Conservation (phyloP, 2,888 invertebrate species). For the Thymelicus lineola region DNA sequence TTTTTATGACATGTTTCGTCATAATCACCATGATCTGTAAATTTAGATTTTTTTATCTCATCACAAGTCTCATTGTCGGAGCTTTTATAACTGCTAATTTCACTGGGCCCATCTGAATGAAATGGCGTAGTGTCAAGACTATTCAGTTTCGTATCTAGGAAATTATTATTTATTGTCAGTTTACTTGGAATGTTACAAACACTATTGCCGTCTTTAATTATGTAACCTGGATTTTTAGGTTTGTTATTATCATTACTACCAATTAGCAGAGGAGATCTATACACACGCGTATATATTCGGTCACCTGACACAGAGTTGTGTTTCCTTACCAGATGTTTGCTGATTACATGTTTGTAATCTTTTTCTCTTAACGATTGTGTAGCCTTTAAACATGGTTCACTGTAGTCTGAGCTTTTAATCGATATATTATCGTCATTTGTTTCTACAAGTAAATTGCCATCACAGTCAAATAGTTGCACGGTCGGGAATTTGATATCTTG, state of each 20-base stretch:
- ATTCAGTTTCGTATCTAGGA: conserved; percentile 63
- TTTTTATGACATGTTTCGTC: conserved; percentile 42
- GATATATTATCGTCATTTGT: conserved; percentile 84
- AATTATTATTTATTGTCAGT: conserved; percentile 65
- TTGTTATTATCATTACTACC: conserved; percentile 46
- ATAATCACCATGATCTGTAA: conserved; percentile 45
- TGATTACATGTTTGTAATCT: conserved; percentile 71
- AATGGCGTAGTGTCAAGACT: conserved; percentile 70
- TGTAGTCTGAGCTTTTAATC: conserved; percentile 74
- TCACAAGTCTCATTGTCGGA: conserved; percentile 78
- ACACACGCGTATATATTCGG: conserved; percentile 76
- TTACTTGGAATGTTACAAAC: conserved; percentile 78
- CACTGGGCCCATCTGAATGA: conserved; percentile 70
- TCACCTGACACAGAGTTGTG: conserved; percentile 76
- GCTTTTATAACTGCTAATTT: conserved; percentile 82
- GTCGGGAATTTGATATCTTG: conserved; percentile 85
- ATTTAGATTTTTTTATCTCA: conserved; percentile 54
- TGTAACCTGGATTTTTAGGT: conserved; percentile 47
- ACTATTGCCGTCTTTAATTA: conserved; percentile 61
- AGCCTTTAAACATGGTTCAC: conserved; percentile 58
- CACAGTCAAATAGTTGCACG: conserved; percentile 87
- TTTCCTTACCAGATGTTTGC: conserved; percentile 67
- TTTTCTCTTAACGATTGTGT: conserved; percentile 72
- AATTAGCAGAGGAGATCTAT: conserved; percentile 53
- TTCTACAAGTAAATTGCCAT: conserved; percentile 86